Evolutionary conservation across 2,797 vertebrate species (phyloP).

Genomic region (Meda fulgida): DNA sequence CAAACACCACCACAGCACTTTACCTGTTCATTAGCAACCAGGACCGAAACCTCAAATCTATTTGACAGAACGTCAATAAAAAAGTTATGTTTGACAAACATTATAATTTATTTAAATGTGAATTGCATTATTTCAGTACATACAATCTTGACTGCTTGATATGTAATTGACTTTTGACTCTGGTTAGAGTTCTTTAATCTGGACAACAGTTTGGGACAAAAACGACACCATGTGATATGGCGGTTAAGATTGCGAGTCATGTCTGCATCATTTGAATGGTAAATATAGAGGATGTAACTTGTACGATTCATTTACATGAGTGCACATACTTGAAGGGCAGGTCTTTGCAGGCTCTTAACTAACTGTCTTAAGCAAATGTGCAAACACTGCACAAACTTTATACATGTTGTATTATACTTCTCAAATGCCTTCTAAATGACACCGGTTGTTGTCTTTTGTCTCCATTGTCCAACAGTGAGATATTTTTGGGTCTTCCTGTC

Average conservation of each 20-base stretch:
- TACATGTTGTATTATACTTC: background rate
- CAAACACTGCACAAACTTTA: background rate
- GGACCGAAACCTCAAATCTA: background rate
- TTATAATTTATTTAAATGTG: background rate
- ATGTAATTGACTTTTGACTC: background rate
- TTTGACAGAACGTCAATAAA: background rate
- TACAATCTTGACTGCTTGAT: background rate
- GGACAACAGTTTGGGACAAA: background rate
- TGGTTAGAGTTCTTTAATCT: background rate
- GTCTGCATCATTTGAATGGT: conserved; percentile 63
- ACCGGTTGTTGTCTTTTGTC: conserved; percentile 8
- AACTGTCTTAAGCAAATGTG: conserved; percentile 29
- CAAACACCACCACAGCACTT: background rate
- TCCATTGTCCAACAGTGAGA: conserved; percentile 45
- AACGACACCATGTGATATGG: conserved; percentile 7
- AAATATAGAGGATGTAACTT: conserved; percentile 54
- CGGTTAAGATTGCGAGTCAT: conserved; percentile 10
- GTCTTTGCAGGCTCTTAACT: conserved; percentile 33
- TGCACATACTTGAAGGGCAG: conserved; percentile 49
- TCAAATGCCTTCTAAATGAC: background rate
- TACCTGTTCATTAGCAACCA: background rate
- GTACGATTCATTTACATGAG: conserved; percentile 49
- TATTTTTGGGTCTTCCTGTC: conserved; percentile 52
- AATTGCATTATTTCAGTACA: background rate
- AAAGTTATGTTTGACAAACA: background rate